These are phyloP conservation scores for Psephotus haematonotus DNA, from an alignment of 2,113 vertebrate species.

Conservation along the genomic window DNA sequence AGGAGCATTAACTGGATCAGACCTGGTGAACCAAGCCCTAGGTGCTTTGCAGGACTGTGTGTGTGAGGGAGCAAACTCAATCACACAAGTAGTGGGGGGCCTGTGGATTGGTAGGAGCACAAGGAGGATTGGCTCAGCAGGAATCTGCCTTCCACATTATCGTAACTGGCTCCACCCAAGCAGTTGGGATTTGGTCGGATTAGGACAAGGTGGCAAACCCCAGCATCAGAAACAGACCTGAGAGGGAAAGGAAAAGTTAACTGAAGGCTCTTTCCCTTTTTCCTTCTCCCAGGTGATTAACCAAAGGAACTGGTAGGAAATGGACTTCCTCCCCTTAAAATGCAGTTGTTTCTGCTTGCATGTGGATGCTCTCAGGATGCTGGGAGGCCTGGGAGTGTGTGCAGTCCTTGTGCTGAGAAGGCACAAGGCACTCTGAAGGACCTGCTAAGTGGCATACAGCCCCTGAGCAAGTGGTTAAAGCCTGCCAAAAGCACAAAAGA, in stretches of 20 bases:
- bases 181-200: fast-evolving
- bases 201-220: not conserved
- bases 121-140: not conserved
- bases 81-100: not conserved
- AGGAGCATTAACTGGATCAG: not conserved
- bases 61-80: not conserved
- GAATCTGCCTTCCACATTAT: fast-evolving
- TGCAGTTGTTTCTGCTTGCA: not conserved
- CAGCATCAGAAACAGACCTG: not conserved
- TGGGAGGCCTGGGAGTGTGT: not conserved
- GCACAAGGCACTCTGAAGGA: not conserved
- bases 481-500: not conserved
- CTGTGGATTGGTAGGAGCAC: not conserved
- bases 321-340: not conserved
- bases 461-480: not conserved
- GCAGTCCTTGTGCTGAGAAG: not conserved
- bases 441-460: not conserved
- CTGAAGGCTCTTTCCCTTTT: not conserved
- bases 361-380: not conserved
- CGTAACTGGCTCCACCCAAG: not conserved
- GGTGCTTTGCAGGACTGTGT: not conserved
- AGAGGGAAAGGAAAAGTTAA: not conserved
- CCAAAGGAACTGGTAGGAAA: not conserved
- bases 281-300: not conserved
- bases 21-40: not conserved